Base-by-base conservation (phyloP, 2,797 vertebrate genomes). In the Vipera latastei region DNA sequence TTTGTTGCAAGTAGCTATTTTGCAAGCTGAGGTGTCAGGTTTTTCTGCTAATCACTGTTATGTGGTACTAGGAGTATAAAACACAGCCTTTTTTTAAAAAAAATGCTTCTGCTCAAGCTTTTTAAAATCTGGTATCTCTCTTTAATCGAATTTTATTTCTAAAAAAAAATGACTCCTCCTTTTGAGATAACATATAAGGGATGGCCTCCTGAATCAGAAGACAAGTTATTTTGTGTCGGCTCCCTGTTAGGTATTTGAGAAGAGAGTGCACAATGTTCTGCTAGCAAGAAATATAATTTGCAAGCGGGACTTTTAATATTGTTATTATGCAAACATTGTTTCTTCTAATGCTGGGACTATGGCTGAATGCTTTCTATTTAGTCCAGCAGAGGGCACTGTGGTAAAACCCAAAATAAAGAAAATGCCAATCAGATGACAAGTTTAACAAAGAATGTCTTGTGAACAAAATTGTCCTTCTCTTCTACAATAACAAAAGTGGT, bases 41-140 rank as follows among this genome's bases (percentile, higher is more conserved):
- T 73, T 87, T 73, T 86, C 90, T 53, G 90, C 51, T 93, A 89
- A 92, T 92, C n/a, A 63, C 57, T 61, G 20, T 78, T 88, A 28
- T 11, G 14, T 48, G 48, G 38, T 32, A 20, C 85, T 51, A 86
- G 86, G 83, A 85, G 56, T 44, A 92, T 89, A 90, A 86, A 60
- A 88, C 56, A 44, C 63, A 38, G 88, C 32, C 61, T 90, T 60
- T 13, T 25, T 73, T 73, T 6, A 16, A 20, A 69, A 55, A 16
- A 20, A 69, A 55, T 25, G 57, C 28, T 59, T 90, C 38, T 26
- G 38, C 55, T 44, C 59, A 59, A 60, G 89, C 26, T 12, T 8
- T 28, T 60, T 44, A 61, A 65, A 63, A 92, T 16, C 22, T 73
- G 63, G 22, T 13, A 44, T 86, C 89, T 56, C 48, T 11, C 14